Evolutionary conservation across 2,113 vertebrate genomes (phyloP).

Genomic region (Epinephelus moara): DNA sequence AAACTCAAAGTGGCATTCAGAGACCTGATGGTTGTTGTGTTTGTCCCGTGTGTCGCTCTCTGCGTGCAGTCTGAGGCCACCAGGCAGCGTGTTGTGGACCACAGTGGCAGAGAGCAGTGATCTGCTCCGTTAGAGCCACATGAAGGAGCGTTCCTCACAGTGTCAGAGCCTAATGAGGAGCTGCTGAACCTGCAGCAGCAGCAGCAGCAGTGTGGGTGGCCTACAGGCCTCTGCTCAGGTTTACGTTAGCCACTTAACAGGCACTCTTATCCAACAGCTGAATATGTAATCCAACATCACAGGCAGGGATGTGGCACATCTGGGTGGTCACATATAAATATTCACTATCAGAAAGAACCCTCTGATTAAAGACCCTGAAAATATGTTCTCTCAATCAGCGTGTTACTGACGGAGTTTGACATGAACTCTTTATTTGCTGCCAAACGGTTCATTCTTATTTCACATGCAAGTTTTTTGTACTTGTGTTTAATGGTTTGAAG

Average conservation of each 20-base stretch:
- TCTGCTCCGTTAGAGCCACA: conserved; percentile 24
- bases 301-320: not conserved
- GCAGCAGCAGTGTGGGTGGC: conserved; percentile 37
- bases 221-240: not conserved
- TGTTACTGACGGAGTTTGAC: too few relatives aligned
- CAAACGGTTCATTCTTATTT: too few relatives aligned
- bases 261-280: not conserved
- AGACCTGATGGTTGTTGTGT: too few relatives aligned
- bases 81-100: conserved; percentile 4
- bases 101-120: not conserved
- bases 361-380: not conserved
- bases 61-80: conserved; percentile 19
- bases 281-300: not conserved
- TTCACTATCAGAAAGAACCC: not conserved
- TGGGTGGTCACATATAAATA: not conserved
- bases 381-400: too few relatives aligned
- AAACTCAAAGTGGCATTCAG: too few relatives aligned
- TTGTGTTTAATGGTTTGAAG: too few relatives aligned
- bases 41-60: not conserved
- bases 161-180: conserved; percentile 16
- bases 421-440: too few relatives aligned
- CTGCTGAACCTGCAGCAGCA: not conserved
- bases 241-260: not conserved
- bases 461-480: too few relatives aligned
- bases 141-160: not conserved